Percentiles rank a stretch among this genome's conserved stretches.
Evolutionary conservation across 2,797 vertebrate species (phyloP).

Genomic region (Myotis pilosus): DNA sequence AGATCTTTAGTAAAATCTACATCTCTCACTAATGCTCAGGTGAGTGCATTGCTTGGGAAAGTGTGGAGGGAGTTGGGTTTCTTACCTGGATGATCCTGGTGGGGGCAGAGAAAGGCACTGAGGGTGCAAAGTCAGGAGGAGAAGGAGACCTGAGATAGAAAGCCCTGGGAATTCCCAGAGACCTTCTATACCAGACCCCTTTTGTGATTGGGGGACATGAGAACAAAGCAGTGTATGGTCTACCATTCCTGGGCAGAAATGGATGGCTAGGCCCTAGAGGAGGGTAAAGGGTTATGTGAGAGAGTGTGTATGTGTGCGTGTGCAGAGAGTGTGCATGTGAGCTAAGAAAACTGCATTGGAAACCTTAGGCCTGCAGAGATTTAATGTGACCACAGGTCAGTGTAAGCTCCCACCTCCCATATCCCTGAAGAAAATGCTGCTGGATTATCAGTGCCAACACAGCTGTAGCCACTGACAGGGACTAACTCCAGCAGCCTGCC

Average conservation of each 20-base stretch:
- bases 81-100: neutral
- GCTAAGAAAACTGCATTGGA: neutral
- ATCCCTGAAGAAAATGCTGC: neutral
- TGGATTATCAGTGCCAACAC: neutral
- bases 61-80: neutral
- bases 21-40: neutral
- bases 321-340: neutral
- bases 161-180: neutral
- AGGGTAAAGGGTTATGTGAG: neutral
- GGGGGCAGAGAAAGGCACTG: neutral
- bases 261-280: neutral
- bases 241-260: neutral
- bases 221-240: neutral
- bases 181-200: neutral
- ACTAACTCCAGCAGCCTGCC: neutral
- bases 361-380: neutral
- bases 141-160: neutral
- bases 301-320: neutral
- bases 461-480: neutral
- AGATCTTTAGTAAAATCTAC: neutral
- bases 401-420: neutral
- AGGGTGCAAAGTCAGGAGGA: neutral
- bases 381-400: neutral
- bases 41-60: neutral
- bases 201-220: neutral